A percentile compares a stretch with the other conserved stretches of the same genome.
phyloP scores from a whole-genome alignment of 1,140 invertebrate genomes.

The Campoletis sonorensis region DNA sequence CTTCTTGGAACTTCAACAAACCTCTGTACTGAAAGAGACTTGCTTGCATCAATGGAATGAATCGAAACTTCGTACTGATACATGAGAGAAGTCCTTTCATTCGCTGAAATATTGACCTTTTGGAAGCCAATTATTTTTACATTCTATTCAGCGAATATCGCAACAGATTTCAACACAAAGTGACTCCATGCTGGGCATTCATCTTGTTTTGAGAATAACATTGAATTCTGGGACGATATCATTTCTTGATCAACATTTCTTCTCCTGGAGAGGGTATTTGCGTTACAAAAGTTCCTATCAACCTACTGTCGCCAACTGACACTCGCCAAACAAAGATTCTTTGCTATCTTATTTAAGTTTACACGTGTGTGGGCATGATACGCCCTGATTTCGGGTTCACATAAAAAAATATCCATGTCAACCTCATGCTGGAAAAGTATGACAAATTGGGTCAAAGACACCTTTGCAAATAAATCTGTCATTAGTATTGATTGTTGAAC shows the following conservation, averaged over 20 bases:
- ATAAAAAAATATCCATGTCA: too few relatives aligned
- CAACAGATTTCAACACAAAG: not conserved
- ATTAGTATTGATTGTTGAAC: too few relatives aligned
- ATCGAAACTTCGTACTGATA: constrained; percentile 8
- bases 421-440: not conserved
- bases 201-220: constrained; percentile 14
- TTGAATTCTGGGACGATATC: not conserved
- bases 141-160: constrained; percentile 17
- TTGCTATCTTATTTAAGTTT: not conserved
- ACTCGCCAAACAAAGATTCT: not conserved
- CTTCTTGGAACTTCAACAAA: not conserved
- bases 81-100: not conserved
- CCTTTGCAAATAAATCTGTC: too few relatives aligned
- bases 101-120: constrained; percentile 28
- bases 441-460: not conserved
- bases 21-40: constrained; percentile 12
- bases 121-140: constrained; percentile 24
- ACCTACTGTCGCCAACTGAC: not conserved
- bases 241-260: not conserved
- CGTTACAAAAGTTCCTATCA: not conserved
- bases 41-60: not conserved
- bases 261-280: not conserved
- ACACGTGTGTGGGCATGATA: not conserved
- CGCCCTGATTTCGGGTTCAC: not conserved
- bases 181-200: not conserved